These are phyloP conservation scores for Bostrychus sinensis DNA, from an alignment of 2,113 vertebrate species.

Conservation along the genomic window DNA sequence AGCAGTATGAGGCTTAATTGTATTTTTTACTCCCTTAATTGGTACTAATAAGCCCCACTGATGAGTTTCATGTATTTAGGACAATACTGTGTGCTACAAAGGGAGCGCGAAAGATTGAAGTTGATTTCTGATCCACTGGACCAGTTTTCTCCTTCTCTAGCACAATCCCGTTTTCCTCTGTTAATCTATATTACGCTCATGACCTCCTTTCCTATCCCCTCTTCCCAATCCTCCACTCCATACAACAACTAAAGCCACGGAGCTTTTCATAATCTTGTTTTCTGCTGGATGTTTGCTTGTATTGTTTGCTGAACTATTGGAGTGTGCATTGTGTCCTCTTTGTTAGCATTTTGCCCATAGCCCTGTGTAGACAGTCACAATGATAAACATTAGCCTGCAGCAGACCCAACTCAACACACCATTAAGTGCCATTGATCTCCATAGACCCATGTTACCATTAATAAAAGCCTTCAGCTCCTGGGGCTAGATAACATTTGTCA, in stretches of 20 bases:
- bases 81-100: no score
- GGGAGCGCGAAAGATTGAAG: background rate
- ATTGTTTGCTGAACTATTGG: conserved; percentile 13
- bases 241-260: background rate
- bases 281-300: conserved; percentile 36
- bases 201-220: background rate
- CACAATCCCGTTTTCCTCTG: background rate
- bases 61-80: no score
- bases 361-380: conserved; percentile 18
- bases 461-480: conserved; percentile 44
- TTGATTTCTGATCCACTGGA: background rate
- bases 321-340: conserved; percentile 15
- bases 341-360: conserved; percentile 9
- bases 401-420: conserved; percentile 32
- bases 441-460: conserved; percentile 28
- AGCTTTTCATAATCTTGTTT: conserved; percentile 9
- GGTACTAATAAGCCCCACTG: no score
- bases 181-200: background rate
- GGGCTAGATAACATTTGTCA: conserved; percentile 42
- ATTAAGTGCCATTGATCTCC: conserved; percentile 56
- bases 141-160: background rate
- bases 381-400: conserved; percentile 41
- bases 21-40: no score
- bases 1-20: no score
- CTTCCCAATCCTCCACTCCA: background rate